Evolutionary conservation across 2,888 invertebrate genomes (phyloP).

Genomic region (Fragum whitleyi): DNA sequence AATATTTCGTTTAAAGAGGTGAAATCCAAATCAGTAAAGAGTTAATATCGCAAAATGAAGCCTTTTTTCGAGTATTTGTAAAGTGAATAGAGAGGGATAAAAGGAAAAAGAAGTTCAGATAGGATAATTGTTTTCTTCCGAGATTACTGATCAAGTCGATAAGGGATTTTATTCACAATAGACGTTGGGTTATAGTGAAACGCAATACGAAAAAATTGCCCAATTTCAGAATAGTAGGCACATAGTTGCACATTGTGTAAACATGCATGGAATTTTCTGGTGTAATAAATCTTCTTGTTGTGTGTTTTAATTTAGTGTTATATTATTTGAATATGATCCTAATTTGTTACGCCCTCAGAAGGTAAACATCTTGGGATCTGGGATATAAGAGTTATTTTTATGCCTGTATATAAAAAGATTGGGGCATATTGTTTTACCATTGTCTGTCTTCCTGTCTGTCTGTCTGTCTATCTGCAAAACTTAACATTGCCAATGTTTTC

Average conservation of each 20-base stretch:
- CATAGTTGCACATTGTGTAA: not conserved
- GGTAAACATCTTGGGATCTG: no score
- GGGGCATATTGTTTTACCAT: no score
- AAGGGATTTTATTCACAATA: conserved; percentile 10
- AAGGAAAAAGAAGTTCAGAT: conserved; percentile 4
- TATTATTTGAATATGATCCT: no score
- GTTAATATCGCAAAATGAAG: not conserved
- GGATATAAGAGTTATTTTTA: no score
- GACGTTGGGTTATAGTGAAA: conserved; percentile 3
- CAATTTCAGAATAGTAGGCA: not conserved
- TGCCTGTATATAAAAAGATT: no score
- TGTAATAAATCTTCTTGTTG: not conserved
- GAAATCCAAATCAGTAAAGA: no score
- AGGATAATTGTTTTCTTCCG: conserved; percentile 25
- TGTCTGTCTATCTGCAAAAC: no score
- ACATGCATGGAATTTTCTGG: not conserved
- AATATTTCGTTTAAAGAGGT: no score
- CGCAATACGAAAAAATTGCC: conserved; percentile 9
- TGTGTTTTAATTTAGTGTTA: no score
- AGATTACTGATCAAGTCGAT: conserved; percentile 23
- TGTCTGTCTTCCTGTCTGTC: no score
- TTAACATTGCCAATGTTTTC: no score
- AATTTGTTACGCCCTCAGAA: no score
- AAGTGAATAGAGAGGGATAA: not conserved
- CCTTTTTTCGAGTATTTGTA: not conserved